phyloP scores from a whole-genome alignment of 2,797 vertebrate species.

The Sarcophilus harrisii region DNA sequence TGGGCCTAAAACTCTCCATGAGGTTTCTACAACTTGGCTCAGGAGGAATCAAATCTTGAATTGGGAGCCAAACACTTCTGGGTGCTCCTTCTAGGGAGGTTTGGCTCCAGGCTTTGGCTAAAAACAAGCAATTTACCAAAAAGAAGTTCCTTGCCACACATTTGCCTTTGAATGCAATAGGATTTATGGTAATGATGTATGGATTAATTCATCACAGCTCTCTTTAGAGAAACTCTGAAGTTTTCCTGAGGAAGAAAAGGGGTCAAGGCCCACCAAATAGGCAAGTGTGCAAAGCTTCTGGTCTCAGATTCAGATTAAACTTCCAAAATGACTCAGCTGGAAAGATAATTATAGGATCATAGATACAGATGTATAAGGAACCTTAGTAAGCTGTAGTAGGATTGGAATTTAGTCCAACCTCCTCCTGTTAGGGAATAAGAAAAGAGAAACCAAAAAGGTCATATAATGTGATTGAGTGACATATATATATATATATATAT shows the following conservation, averaged over 20 bases:
- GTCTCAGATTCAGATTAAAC: neutral
- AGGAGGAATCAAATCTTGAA: conserved; percentile 60
- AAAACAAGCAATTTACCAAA: neutral
- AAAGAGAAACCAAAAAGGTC: neutral
- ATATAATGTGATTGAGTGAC: neutral
- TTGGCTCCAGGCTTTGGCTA: conserved; percentile 51
- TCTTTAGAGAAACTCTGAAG: neutral
- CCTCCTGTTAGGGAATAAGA: neutral
- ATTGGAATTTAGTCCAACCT: neutral
- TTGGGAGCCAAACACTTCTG: conserved; percentile 70
- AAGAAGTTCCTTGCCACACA: neutral
- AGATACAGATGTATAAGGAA: neutral
- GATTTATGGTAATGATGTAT: fast-evolving
- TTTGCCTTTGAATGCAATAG: neutral
- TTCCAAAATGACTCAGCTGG: fast-evolving
- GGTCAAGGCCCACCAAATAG: neutral
- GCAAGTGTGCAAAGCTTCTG: fast-evolving
- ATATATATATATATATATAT: no score
- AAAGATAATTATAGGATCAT: neutral
- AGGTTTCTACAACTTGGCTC: conserved; percentile 68
- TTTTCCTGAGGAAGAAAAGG: neutral
- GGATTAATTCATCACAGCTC: neutral
- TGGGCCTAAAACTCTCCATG: conserved; percentile 67
- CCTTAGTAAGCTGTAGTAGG: neutral
- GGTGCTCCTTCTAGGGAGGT: conserved; percentile 68